phyloP scores from a whole-genome alignment of 1,140 invertebrate genomes.

The Atta texana region DNA sequence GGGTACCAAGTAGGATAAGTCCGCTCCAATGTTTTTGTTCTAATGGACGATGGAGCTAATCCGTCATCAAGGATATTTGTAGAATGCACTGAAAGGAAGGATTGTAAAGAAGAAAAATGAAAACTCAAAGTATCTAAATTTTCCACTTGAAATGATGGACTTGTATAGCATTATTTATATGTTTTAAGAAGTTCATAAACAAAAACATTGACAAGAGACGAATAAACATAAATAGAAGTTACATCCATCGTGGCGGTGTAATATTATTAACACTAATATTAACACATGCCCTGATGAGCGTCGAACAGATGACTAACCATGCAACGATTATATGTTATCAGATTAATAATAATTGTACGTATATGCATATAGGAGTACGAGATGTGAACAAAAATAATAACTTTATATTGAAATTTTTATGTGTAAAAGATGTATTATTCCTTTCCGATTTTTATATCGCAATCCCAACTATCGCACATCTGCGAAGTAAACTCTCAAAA shows the following conservation, averaged over 20 bases:
- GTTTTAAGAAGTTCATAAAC: slow-evolving; percentile 68
- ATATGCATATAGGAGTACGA: slow-evolving; percentile 69
- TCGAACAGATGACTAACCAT: slow-evolving; percentile 80
- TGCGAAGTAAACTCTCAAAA: slow-evolving; percentile 13
- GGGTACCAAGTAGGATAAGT: slow-evolving; percentile 33
- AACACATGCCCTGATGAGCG: slow-evolving; percentile 74
- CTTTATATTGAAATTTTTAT: slow-evolving; percentile 77
- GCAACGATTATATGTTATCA: slow-evolving; percentile 79
- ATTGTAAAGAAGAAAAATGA: slow-evolving; percentile 19
- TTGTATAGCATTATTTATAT: slow-evolving; percentile 76
- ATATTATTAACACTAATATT: slow-evolving; percentile 79
- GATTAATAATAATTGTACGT: slow-evolving; percentile 74
- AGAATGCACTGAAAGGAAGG: slow-evolving; percentile 38
- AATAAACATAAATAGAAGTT: slow-evolving; percentile 57
- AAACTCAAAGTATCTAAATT: slow-evolving; percentile 52
- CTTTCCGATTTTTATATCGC: slow-evolving; percentile 25
- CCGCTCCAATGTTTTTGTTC: not conserved
- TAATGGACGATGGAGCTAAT: not conserved
- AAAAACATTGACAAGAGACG: slow-evolving; percentile 23
- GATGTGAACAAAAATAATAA: slow-evolving; percentile 69
- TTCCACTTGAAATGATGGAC: slow-evolving; percentile 25
- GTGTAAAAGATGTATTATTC: slow-evolving; percentile 56
- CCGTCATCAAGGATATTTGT: slow-evolving; percentile 9
- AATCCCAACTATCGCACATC: not conserved
- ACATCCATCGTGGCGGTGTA: slow-evolving; percentile 69